Evolutionary conservation across 2,888 invertebrate genomes (phyloP), one percentile per base, ranked within the genome.

Genomic region (Calliphora vomitoria): DNA sequence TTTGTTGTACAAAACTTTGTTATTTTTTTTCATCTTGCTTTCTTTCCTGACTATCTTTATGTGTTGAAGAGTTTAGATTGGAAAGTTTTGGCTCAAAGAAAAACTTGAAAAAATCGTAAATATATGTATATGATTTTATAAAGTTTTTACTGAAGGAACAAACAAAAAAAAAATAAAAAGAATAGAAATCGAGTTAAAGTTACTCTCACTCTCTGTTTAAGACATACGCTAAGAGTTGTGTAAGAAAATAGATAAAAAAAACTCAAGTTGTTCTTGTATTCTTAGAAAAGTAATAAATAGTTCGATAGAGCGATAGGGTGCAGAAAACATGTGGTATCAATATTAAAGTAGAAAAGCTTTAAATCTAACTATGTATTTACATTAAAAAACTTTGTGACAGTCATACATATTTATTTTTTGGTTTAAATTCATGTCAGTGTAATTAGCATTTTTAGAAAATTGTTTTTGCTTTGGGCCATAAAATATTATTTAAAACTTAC

Each of bases 1-100:
- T 87, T 84, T 76, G 60, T 81, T 87, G 76, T 62, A 25, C 20
- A 72, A 82, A 87, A 68, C 50, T 75, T 82, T 60, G 69, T 76
- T 64, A 44, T 53, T 13, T 53, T 79, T 76, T 53, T 13, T 53
- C 68, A 72, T 82, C 20, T 18, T n/a, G 15, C 10, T 44, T 58
- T n/a, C 44, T 25, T 25, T 47, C 31, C 11, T 66, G 60, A 55
- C 74, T 13, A 41, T 72, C 68, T 71, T 60, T 68, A 84, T 81
- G 81, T 84, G 87, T 87, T 78, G 83, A 84, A 81, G 84, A 87
- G 84, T 87, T 78, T 64, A 76, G 78, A 81, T 84, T 81, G 68
- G 18, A 84, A 87, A 87, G 58, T 87, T 84, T 81, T 64, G n/a
- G 64, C 8, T 20, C 31, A 15, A 20, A 47, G 15, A 66, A 68